Percentiles rank a stretch among this genome's conserved stretches.
Conservation (phyloP, 2,888 invertebrate genomes). For the Schizaphis graminum region DNA sequence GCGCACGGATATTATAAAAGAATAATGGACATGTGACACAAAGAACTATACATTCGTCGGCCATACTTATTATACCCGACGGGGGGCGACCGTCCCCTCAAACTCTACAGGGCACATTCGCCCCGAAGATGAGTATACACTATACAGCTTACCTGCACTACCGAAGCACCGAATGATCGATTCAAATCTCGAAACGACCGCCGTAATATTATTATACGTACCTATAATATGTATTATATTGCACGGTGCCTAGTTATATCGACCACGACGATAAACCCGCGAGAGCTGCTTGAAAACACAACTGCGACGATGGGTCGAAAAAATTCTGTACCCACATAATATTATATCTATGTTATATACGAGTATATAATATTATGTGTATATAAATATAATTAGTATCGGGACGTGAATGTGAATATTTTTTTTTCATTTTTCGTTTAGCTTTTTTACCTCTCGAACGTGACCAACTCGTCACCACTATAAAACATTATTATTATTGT, state of each 20-base stretch:
- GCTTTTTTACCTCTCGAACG: background rate
- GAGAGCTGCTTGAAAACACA: background rate
- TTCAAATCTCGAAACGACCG: background rate
- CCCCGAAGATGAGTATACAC: background rate
- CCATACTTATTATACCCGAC: background rate
- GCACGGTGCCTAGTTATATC: background rate
- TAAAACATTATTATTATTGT: background rate
- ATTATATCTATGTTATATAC: background rate
- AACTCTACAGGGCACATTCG: background rate
- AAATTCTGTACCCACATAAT: background rate
- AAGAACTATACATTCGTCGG: background rate
- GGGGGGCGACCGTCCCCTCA: background rate
- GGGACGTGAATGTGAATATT: background rate
- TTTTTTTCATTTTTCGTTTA: conserved; percentile 11
- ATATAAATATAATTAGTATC: background rate
- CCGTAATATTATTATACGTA: background rate
- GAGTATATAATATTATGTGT: background rate
- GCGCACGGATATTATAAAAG: background rate
- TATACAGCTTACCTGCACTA: background rate
- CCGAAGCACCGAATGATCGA: background rate
- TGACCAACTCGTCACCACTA: background rate
- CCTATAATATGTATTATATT: background rate
- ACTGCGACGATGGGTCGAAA: background rate
- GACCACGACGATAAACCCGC: background rate
- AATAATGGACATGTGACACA: background rate